These are phyloP conservation scores for Nesospiza acunhae DNA, from an alignment of 2,113 vertebrate genomes.

Conservation along the genomic window DNA sequence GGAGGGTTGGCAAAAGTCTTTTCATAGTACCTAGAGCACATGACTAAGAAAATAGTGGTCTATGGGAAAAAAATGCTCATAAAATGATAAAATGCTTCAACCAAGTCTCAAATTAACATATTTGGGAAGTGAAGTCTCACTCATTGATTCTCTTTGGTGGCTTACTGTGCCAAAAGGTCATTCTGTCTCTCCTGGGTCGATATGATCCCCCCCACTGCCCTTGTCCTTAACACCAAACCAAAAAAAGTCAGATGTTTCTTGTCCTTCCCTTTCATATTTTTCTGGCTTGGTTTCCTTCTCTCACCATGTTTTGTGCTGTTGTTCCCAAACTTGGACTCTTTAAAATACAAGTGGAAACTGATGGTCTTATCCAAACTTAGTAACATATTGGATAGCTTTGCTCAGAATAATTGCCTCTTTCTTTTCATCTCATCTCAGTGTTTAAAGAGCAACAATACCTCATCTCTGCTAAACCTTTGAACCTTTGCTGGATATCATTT, in stretches of 20 bases:
- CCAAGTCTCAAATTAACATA: accelerated
- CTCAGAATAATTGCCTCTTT: conserved; percentile 32
- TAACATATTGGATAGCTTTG: conserved; percentile 60
- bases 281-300: neutral
- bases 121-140: neutral
- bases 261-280: neutral
- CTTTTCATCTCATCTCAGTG: conserved; percentile 57
- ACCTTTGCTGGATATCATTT: neutral
- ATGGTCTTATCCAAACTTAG: conserved; percentile 7
- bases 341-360: conserved; percentile 38
- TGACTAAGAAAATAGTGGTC: neutral
- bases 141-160: neutral
- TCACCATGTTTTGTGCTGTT: neutral
- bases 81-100: neutral
- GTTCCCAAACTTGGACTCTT: neutral
- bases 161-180: neutral
- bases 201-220: accelerated
- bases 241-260: neutral
- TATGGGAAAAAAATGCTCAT: neutral
- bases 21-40: neutral
- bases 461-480: conserved; percentile 48
- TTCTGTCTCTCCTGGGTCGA: accelerated
- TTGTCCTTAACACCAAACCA: neutral
- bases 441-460: conserved; percentile 53
- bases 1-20: neutral